Conservation (phyloP, 2,797 vertebrate genomes). For the Pyrocephalus nanus region DNA sequence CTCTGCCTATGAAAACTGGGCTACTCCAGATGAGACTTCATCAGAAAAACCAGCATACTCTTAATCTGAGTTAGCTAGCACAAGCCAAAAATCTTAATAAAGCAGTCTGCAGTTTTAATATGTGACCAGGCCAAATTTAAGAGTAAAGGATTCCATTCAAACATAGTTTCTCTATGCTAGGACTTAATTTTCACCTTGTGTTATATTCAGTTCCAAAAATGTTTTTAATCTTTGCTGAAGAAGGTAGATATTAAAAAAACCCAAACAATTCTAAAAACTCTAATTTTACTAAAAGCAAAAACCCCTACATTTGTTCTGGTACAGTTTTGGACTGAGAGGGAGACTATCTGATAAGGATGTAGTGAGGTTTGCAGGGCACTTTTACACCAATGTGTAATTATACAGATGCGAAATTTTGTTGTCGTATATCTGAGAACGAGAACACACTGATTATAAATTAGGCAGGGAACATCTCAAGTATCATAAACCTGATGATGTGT, state of each 20-base stretch:
- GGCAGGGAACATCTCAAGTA: not conserved
- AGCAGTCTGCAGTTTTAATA: not conserved
- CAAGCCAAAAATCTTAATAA: not conserved
- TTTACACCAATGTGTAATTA: not conserved
- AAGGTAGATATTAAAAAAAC: not conserved
- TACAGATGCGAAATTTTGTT: not conserved
- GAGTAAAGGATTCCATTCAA: not conserved
- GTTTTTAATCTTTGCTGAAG: not conserved
- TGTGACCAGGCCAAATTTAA: not conserved
- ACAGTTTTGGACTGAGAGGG: not conserved
- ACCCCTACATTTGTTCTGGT: not conserved
- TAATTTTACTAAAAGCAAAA: not conserved
- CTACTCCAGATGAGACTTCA: not conserved
- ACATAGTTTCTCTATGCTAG: not conserved
- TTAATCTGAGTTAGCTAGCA: not conserved
- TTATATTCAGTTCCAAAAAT: not conserved
- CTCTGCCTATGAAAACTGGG: not conserved
- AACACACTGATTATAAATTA: not conserved
- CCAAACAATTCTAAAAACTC: not conserved
- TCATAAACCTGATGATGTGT: not conserved
- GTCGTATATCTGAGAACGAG: not conserved
- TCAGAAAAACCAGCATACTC: not conserved
- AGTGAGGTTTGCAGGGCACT: not conserved
- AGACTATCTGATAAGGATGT: not conserved
- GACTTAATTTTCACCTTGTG: not conserved